phyloP scores from a whole-genome alignment of 37 sponge, comb jelly and placozoan species.

The Dysidea cf. avara region DNA sequence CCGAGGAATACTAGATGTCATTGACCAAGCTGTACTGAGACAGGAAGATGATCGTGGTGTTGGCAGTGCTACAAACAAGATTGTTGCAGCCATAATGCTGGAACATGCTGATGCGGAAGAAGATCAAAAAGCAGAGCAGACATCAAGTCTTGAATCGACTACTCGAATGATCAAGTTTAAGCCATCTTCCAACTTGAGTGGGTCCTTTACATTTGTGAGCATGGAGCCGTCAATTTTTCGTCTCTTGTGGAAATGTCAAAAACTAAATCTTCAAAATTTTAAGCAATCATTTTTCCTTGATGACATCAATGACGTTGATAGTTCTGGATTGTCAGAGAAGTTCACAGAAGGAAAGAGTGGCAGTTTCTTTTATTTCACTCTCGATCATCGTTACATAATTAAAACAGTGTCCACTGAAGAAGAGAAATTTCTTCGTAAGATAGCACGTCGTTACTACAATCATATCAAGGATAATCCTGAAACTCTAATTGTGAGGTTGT shows the following conservation, averaged over 20 bases:
- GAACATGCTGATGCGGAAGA: slow-evolving; percentile 40
- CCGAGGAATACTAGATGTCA: slow-evolving; percentile 70
- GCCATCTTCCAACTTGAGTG: slow-evolving; percentile 12
- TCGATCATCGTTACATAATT: slow-evolving; percentile 80
- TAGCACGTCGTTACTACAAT: slow-evolving; percentile 56
- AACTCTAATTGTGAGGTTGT: slow-evolving; percentile 77
- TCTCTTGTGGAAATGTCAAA: slow-evolving; percentile 47
- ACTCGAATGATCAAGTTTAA: slow-evolving; percentile 40
- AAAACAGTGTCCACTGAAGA: slow-evolving; percentile 81
- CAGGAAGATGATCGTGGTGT: slow-evolving; percentile 21
- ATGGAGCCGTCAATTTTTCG: slow-evolving; percentile 73
- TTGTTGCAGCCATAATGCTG: slow-evolving; percentile 51
- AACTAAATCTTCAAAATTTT: slow-evolving; percentile 47
- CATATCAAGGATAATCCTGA: slow-evolving; percentile 82
- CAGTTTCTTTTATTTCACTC: slow-evolving; percentile 92
- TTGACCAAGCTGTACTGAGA: slow-evolving; percentile 9
- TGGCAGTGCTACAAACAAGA: slow-evolving; percentile 41
- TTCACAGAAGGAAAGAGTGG: slow-evolving; percentile 96
- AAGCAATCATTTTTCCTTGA: slow-evolving; percentile 67
- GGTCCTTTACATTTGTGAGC: slow-evolving; percentile 69
- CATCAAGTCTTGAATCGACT: slow-evolving; percentile 9
- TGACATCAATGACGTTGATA: slow-evolving; percentile 64
- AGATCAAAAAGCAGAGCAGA: slow-evolving; percentile 13
- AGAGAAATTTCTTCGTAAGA: slow-evolving; percentile 51
- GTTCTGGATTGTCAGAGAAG: slow-evolving; percentile 81